Conservation (phyloP, 2,888 invertebrate genomes). For the Sympetrum striolatum region DNA sequence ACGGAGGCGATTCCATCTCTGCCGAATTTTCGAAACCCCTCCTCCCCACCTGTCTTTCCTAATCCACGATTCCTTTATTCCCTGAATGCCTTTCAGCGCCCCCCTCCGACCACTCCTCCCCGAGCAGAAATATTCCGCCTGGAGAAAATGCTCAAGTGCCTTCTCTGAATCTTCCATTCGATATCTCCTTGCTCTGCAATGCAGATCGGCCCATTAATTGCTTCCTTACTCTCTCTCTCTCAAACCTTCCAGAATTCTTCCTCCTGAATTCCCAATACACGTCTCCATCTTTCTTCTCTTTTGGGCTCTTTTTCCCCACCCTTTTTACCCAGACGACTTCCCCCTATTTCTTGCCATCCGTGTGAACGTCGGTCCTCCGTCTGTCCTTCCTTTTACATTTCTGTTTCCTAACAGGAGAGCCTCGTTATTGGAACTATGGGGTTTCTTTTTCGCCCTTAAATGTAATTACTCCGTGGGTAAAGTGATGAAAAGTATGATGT, state of each 20-base stretch:
- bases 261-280: not conserved
- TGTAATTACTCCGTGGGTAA: no score
- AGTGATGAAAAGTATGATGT: no score
- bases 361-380: not conserved
- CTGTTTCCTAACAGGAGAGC: no score
- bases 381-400: no score
- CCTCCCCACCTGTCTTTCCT: not conserved
- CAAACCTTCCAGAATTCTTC: not conserved
- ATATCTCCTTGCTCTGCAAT: conserved; percentile 21
- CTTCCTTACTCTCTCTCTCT: not conserved
- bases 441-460: no score
- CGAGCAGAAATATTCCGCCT: not conserved
- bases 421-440: no score
- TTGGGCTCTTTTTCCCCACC: not conserved
- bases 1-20: not conserved
- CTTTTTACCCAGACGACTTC: not conserved
- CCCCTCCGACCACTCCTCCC: not conserved
- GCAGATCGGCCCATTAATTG: conserved; percentile 29
- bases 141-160: not conserved
- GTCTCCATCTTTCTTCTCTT: not conserved
- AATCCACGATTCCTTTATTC: conserved; percentile 2
- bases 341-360: not conserved
- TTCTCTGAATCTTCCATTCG: not conserved
- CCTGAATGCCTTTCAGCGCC: not conserved
- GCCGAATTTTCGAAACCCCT: not conserved